These are phyloP conservation scores for Sandelia bainsii DNA, from an alignment of 2,797 vertebrate genomes.

Conservation along the genomic window DNA sequence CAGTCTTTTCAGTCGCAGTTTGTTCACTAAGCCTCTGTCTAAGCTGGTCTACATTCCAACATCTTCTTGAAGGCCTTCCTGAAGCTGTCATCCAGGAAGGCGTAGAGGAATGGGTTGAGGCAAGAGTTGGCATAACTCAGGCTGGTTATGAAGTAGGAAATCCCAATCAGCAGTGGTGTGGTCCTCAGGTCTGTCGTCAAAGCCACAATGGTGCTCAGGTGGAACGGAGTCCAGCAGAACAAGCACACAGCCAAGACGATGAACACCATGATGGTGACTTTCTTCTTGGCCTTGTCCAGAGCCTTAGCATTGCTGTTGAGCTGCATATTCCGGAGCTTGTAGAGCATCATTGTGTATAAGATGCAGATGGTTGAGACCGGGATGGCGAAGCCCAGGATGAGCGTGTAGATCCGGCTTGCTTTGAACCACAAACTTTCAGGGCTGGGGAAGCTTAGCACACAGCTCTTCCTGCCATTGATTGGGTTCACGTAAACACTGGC, in stretches of 20 bases:
- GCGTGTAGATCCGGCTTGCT: constrained; percentile 88
- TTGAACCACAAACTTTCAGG: constrained; percentile 90
- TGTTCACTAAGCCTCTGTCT: constrained; percentile 1
- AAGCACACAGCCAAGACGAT: constrained; percentile 89
- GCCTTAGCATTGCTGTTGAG: constrained; percentile 89
- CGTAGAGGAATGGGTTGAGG: constrained; percentile 89
- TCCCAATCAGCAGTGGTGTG: constrained; percentile 86
- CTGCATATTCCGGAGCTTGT: constrained; percentile 86
- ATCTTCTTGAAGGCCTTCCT: constrained; percentile 87
- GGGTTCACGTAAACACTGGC: constrained; percentile 81
- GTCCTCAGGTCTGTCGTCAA: constrained; percentile 89
- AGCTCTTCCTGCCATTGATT: constrained; percentile 84
- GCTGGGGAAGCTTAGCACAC: constrained; percentile 88
- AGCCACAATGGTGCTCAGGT: constrained; percentile 90
- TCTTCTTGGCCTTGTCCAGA: constrained; percentile 90
- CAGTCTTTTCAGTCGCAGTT: background rate
- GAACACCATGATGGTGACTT: constrained; percentile 90
- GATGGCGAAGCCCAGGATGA: constrained; percentile 89
- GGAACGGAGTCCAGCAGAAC: constrained; percentile 91
- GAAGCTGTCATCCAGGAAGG: constrained; percentile 91
- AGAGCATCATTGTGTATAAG: constrained; percentile 88
- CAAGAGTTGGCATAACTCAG: constrained; percentile 92
- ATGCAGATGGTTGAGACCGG: constrained; percentile 89
- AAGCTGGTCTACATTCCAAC: constrained; percentile 84
- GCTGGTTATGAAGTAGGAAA: constrained; percentile 91